Evolutionary conservation across 2,797 vertebrate species (phyloP), one percentile per base, ranked within the genome.

Genomic region (Heteromormyrus szaboi): DNA sequence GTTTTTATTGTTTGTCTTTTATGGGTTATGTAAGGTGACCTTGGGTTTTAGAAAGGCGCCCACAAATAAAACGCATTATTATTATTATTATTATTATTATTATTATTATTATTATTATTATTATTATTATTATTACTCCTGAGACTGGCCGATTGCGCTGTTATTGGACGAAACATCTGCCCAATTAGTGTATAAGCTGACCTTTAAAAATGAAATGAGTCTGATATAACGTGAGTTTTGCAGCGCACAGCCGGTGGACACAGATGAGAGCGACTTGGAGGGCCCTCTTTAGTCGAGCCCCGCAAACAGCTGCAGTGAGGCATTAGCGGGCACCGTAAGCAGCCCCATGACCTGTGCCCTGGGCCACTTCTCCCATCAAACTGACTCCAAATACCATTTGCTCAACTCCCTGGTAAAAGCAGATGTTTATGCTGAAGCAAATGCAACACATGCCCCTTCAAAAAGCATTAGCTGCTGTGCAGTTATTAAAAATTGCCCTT

Each of bases 361-460:
- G 93, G 94, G 91, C 89, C 92, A 92, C 90, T 93, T 92, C 94
- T 92, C 94, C 94, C 93, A 94, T 94, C 94, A 91, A 92, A 89
- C 90, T 90, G 91, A 90, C 90, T 90, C 94, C 92, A 87, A 89
- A 51, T 79, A 51, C 79, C 89, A 53, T 68, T 68, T 89, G 65
- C 54, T 85, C 83, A 89, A 56, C 88, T 81, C 56, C 17, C 86
- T 89, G 81, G 84, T 44, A 91, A 41, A 41, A 88, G 37, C 48
- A 51, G 29, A 53, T 50, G 83, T 7, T 50, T 14, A 85, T 22
- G 9, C n/a, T 9, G 83, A 4, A 51, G 83, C n/a, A 53, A 85
- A 85, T 46, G 25, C 14, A 33, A 3, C 11, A 12, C 29, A 56
- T 2, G 4, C 1, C 12, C 11, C 22, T 72, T 53, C 48, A 56